A percentile compares a stretch with the other conserved stretches of the same genome.
Evolutionary conservation across 1,140 invertebrate genomes (phyloP).

Genomic region (Formica exsecta): DNA sequence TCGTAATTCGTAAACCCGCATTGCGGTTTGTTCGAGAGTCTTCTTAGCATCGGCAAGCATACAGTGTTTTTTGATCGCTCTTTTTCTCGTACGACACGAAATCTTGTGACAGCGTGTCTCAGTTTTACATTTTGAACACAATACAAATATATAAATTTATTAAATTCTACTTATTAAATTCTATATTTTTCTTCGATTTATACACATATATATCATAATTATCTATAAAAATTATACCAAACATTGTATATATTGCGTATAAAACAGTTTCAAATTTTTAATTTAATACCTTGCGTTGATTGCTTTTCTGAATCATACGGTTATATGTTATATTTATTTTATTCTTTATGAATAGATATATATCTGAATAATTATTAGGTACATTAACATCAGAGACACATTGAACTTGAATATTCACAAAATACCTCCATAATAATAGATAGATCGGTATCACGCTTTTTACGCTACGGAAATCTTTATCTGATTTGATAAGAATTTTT

Average conservation of each 20-base stretch:
- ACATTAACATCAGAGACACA: neutral
- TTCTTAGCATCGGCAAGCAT: neutral
- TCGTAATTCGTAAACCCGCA: slow-evolving; percentile 10
- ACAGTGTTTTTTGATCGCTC: neutral
- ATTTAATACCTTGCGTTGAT: neutral
- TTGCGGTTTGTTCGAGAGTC: slow-evolving; percentile 9
- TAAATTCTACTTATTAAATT: slow-evolving; percentile 13
- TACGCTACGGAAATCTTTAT: neutral
- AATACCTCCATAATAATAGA: neutral
- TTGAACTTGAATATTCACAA: slow-evolving; percentile 5
- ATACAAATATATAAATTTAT: neutral
- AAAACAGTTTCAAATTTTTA: slow-evolving; percentile 14
- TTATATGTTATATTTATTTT: neutral
- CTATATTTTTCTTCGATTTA: neutral
- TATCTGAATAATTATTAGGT: neutral
- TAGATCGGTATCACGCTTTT: neutral
- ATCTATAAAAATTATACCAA: slow-evolving; percentile 16
- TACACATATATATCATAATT: neutral
- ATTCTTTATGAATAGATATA: slow-evolving; percentile 17
- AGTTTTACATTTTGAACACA: neutral
- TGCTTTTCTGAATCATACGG: neutral
- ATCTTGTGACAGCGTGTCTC: neutral
- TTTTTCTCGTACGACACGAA: slow-evolving; percentile 11
- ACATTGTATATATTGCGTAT: neutral
- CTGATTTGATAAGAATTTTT: neutral